Conservation (phyloP, 2,113 vertebrate species). For the Pao palembangensis region DNA sequence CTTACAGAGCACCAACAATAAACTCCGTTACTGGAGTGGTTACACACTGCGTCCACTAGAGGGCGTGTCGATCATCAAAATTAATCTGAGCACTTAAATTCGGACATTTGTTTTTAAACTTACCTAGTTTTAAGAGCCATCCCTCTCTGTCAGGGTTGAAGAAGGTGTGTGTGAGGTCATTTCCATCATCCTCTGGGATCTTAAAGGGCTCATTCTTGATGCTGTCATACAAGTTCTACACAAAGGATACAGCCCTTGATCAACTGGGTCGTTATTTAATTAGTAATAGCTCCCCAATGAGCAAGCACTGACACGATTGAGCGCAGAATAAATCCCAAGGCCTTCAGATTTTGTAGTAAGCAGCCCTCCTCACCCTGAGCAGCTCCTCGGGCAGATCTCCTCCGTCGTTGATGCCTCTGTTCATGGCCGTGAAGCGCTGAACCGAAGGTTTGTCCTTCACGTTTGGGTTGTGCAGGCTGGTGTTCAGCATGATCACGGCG, state of each 20-base stretch:
- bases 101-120: not conserved
- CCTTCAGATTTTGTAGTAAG: too few relatives aligned
- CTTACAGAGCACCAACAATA: slow-evolving; percentile 2
- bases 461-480: slow-evolving; percentile 96
- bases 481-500: slow-evolving; percentile 98
- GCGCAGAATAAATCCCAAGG: not conserved
- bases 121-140: slow-evolving; percentile 95
- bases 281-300: too few relatives aligned
- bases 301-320: not conserved
- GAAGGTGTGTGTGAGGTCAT: slow-evolving; percentile 97
- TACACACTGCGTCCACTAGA: slow-evolving; percentile 17
- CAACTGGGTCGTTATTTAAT: not conserved
- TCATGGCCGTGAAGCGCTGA: slow-evolving; percentile 93
- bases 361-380: slow-evolving; percentile 78
- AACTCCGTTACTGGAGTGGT: too few relatives aligned
- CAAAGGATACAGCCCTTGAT: not conserved
- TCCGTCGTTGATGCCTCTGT: slow-evolving; percentile 94
- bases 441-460: slow-evolving; percentile 94
- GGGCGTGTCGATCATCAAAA: slow-evolving; percentile 2
- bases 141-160: slow-evolving; percentile 97
- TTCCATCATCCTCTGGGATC: slow-evolving; percentile 95
- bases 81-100: not conserved
- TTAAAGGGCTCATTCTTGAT: slow-evolving; percentile 98
- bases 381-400: slow-evolving; percentile 94
- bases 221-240: slow-evolving; percentile 94